Evolutionary conservation across 2,888 invertebrate genomes (phyloP).

Genomic region (Brachynemurus nebulosus): DNA sequence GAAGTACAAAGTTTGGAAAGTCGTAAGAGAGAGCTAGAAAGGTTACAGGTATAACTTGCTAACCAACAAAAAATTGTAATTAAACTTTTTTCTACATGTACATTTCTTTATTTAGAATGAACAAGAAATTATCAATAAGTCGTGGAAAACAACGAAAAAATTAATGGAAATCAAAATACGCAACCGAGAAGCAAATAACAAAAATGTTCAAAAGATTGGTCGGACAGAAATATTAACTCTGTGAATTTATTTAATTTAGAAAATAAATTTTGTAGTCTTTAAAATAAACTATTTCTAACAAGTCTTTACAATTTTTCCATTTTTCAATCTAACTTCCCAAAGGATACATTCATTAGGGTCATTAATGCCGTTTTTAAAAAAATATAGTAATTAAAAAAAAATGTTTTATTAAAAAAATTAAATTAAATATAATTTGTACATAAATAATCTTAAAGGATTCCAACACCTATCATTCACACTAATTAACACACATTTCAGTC

Average conservation of each 20-base stretch:
- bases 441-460: background rate
- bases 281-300: no score
- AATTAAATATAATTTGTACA: background rate
- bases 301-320: no score
- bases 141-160: constrained; percentile 1
- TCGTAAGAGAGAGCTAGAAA: no score
- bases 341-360: no score
- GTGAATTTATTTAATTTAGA: background rate
- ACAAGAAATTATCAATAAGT: constrained; percentile 2
- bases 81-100: background rate
- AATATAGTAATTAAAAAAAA: no score
- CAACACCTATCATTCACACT: background rate
- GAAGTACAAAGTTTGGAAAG: background rate
- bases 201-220: constrained; percentile 1
- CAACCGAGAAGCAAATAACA: background rate
- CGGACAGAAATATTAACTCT: background rate
- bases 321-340: no score
- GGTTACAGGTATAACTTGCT: no score
- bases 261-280: no score
- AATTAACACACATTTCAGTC: no score
- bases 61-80: no score
- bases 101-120: background rate
- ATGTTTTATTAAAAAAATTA: no score
- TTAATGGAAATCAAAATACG: constrained; percentile 2
- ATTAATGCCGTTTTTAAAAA: background rate